A percentile compares a stretch with the other conserved stretches of the same genome.
phyloP scores from a whole-genome alignment of 2,113 vertebrate genomes.

The Stictonetta naevosa region DNA sequence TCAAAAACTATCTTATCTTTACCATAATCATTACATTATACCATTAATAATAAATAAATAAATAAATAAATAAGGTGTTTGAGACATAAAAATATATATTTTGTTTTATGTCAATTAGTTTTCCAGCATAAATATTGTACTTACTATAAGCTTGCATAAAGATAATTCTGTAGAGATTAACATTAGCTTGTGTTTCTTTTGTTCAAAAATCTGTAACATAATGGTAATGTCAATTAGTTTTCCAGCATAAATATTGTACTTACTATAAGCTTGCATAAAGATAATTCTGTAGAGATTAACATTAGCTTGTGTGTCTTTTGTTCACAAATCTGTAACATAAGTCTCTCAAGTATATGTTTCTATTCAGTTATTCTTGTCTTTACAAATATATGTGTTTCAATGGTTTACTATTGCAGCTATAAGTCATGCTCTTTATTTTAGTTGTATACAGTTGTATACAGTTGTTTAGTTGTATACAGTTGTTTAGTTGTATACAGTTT shows the following conservation, averaged over 20 bases:
- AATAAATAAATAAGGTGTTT: not conserved
- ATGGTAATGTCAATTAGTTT: not conserved
- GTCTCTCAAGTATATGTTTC: not conserved
- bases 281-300: not conserved
- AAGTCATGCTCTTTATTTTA: not conserved
- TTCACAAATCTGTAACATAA: rapidly evolving
- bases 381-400: not conserved
- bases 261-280: not conserved
- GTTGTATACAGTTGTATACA: not conserved
- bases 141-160: not conserved
- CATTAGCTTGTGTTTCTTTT: not conserved
- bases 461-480: too few species aligned
- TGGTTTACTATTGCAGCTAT: not conserved
- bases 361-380: not conserved
- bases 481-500: too few species aligned
- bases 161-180: not conserved
- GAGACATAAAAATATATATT: not conserved
- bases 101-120: not conserved
- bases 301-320: rapidly evolving
- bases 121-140: not conserved
- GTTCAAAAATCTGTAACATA: too few species aligned
- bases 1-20: not conserved
- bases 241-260: not conserved
- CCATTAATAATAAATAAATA: not conserved
- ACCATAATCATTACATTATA: not conserved